Conservation (phyloP, 2,888 invertebrate genomes). For the Ectemnius cavifrons region DNA sequence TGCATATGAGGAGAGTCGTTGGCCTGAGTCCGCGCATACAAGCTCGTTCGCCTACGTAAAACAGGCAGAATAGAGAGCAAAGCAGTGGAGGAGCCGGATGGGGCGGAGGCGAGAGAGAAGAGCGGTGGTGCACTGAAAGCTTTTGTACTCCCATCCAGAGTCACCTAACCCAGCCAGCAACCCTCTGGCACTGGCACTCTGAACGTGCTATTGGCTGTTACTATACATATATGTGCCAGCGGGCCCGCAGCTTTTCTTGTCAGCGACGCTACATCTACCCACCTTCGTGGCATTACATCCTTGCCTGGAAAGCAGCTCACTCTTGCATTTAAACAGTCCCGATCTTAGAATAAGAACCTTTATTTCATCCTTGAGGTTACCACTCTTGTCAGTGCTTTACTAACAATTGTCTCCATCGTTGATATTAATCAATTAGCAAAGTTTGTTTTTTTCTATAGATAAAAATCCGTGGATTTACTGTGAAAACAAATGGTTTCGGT, state of each 20-base stretch:
- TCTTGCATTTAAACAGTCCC: conserved; percentile 36
- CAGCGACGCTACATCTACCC: conserved; percentile 42
- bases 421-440: too few relatives aligned
- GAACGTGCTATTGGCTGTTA: conserved; percentile 56
- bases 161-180: conserved; percentile 32
- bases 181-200: conserved; percentile 26
- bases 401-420: too few relatives aligned
- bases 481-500: too few relatives aligned
- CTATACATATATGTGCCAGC: conserved; percentile 43
- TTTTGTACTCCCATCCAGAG: conserved; percentile 58
- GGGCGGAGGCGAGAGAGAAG: too few relatives aligned
- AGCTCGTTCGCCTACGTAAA: conserved; percentile 39
- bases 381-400: too few relatives aligned
- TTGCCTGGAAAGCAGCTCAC: conserved; percentile 19
- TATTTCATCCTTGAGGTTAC: not conserved
- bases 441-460: too few relatives aligned
- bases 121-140: conserved; percentile 34
- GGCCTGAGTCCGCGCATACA: conserved; percentile 1
- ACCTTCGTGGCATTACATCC: conserved; percentile 40
- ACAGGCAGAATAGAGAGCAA: conserved; percentile 20
- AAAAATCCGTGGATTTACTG: too few relatives aligned
- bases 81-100: not conserved
- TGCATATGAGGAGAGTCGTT: not conserved
- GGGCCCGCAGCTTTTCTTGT: conserved; percentile 54
- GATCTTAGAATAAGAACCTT: conserved; percentile 14